These are phyloP conservation scores for Syrista parreyssii DNA, from an alignment of 2,888 invertebrate species.

Conservation along the genomic window DNA sequence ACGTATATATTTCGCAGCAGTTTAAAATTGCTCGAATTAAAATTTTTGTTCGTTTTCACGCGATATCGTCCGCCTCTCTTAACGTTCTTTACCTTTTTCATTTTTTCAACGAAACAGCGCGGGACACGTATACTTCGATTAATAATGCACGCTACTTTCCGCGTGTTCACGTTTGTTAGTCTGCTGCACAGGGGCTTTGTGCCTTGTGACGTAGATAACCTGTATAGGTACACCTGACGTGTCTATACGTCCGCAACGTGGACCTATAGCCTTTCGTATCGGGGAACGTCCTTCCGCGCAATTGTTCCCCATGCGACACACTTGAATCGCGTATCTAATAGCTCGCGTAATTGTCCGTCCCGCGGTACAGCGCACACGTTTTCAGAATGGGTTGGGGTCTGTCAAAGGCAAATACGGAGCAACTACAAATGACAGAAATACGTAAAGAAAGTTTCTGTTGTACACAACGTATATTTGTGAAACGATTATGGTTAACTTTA, in stretches of 20 bases:
- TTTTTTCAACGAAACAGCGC: conserved; percentile 47
- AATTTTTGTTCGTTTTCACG: no score
- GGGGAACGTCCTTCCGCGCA: background rate
- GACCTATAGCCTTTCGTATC: background rate
- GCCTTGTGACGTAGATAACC: background rate
- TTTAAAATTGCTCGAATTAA: no score
- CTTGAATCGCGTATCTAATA: background rate
- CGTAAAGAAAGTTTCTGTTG: background rate
- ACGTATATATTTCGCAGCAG: no score
- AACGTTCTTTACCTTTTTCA: background rate
- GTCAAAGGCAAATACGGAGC: background rate
- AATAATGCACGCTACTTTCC: conserved; percentile 53
- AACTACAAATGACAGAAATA: background rate
- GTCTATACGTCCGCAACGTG: background rate
- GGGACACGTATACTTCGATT: conserved; percentile 63
- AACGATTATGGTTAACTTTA: no score
- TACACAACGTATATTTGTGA: no score
- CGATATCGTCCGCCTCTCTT: background rate
- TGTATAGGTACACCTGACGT: background rate
- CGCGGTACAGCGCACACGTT: background rate
- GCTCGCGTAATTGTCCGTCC: background rate
- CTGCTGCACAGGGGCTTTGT: background rate
- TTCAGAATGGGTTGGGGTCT: background rate
- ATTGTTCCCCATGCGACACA: background rate
- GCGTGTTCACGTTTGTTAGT: background rate